A percentile compares a stretch with the other conserved stretches of the same genome.
Conservation (phyloP, 2,888 invertebrate genomes). For the Neoitamus cyanurus region DNA sequence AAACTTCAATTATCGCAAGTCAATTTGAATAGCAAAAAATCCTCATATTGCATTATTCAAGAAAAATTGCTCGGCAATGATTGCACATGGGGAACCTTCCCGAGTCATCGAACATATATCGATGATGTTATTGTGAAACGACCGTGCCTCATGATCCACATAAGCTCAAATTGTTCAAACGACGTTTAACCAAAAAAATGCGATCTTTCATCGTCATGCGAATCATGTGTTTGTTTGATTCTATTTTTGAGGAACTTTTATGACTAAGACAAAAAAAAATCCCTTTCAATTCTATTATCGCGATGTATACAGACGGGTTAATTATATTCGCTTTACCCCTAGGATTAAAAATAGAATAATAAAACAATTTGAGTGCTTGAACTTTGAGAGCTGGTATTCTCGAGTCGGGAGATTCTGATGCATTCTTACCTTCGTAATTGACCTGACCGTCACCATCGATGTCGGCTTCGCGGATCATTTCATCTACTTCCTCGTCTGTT, state of each 20-base stretch:
- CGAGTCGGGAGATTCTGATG: neutral
- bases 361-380: neutral
- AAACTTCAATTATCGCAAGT: neutral
- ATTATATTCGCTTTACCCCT: neutral
- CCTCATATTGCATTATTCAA: neutral
- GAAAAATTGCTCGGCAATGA: neutral
- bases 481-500: constrained; percentile 99
- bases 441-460: constrained; percentile 99
- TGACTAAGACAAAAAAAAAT: neutral
- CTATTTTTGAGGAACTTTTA: neutral
- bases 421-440: constrained; percentile 64
- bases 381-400: neutral
- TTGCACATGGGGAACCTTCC: neutral
- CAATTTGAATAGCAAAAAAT: neutral
- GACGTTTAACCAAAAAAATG: neutral
- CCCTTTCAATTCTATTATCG: neutral
- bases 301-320: neutral
- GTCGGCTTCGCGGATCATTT: constrained; percentile 99
- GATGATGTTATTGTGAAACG: neutral
- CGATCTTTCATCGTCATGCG: neutral
- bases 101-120: neutral
- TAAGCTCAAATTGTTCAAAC: neutral
- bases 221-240: neutral
- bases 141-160: neutral
- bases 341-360: constrained; percentile 4